These are phyloP conservation scores for Dione vanillae DNA, from an alignment of 2,888 invertebrate species.

Conservation along the genomic window DNA sequence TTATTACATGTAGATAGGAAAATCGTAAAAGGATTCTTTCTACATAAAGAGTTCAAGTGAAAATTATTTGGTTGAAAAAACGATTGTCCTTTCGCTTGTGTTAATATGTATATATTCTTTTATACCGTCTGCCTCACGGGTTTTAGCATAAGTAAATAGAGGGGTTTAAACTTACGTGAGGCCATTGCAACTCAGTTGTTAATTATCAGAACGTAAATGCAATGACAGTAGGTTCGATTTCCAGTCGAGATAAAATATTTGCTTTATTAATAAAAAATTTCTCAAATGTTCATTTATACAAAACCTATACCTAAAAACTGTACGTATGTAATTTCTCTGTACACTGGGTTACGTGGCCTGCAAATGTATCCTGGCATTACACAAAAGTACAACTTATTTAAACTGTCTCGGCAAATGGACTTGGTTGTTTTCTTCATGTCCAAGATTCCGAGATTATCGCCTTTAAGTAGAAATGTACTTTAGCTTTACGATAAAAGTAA, in stretches of 20 bases:
- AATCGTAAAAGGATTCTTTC: constrained; percentile 2
- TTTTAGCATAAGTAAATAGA: constrained; percentile 15
- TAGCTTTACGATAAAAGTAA: too few species aligned
- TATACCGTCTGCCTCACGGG: constrained; percentile 7
- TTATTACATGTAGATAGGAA: not conserved
- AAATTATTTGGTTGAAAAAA: not conserved
- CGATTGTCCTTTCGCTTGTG: constrained; percentile 1
- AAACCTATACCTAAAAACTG: too few species aligned
- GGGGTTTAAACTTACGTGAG: not conserved
- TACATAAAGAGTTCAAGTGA: not conserved
- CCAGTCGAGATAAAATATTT: not conserved
- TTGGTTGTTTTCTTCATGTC: too few species aligned
- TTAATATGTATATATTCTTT: constrained; percentile 1
- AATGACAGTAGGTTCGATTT: not conserved
- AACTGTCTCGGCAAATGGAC: too few species aligned
- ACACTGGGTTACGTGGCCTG: too few species aligned
- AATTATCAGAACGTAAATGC: not conserved
- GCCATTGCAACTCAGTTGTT: not conserved
- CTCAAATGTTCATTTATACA: too few species aligned
- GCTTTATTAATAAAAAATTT: too few species aligned
- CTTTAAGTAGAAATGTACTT: too few species aligned
- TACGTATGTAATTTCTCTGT: too few species aligned
- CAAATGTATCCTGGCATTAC: too few species aligned
- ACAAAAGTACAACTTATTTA: too few species aligned
- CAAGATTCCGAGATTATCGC: too few species aligned